phyloP scores from a whole-genome alignment of 2,113 vertebrate genomes.

The Alaudala cheleensis region DNA sequence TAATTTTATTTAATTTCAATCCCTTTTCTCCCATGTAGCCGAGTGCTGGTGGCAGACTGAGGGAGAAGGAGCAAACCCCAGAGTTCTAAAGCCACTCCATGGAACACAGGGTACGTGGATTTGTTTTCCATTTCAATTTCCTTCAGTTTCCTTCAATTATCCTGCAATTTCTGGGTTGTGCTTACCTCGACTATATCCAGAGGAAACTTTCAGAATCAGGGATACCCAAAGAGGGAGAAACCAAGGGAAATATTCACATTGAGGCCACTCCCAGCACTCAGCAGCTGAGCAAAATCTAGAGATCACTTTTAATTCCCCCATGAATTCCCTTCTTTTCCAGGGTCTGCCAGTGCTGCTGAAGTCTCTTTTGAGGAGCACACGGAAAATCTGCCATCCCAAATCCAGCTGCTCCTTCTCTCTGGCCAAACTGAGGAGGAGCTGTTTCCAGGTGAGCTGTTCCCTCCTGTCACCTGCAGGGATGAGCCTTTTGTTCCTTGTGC shows the following conservation, averaged over 20 bases:
- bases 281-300: neutral
- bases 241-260: neutral
- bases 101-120: neutral
- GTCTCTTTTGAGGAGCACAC: neutral
- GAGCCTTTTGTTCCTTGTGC: neutral
- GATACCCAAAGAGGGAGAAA: neutral
- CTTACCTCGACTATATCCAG: neutral
- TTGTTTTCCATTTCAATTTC: neutral
- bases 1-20: neutral
- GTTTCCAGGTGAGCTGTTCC: neutral
- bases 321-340: neutral
- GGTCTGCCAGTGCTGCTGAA: neutral
- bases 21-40: neutral
- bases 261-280: neutral
- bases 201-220: neutral
- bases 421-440: neutral
- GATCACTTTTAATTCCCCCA: neutral
- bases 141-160: neutral
- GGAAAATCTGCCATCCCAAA: neutral
- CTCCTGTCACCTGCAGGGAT: neutral
- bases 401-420: neutral
- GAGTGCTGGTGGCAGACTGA: neutral
- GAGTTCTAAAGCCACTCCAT: neutral
- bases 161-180: neutral
- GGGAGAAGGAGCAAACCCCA: neutral